Conservation (phyloP, 2,113 vertebrate genomes). For the Pteronura brasiliensis region DNA sequence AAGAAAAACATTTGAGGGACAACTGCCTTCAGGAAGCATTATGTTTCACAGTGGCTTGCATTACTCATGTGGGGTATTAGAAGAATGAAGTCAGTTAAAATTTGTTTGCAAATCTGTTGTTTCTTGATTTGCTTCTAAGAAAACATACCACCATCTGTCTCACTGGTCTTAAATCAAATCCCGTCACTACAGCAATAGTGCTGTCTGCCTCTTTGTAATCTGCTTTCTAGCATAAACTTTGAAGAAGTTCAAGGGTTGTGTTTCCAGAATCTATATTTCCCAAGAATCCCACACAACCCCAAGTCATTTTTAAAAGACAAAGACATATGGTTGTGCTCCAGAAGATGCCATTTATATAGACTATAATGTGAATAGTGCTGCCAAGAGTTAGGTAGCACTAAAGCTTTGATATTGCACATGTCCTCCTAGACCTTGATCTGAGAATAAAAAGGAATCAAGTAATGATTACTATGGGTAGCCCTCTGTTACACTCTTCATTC, state of each 20-base stretch:
- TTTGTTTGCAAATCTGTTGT: constrained; percentile 73
- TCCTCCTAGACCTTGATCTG: background rate
- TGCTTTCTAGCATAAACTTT: constrained; percentile 44
- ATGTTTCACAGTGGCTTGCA: constrained; percentile 30
- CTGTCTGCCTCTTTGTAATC: constrained; percentile 25
- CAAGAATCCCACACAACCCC: background rate
- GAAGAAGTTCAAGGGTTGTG: constrained; percentile 31
- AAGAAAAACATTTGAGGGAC: constrained; percentile 35
- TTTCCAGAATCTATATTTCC: background rate
- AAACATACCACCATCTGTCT: constrained; percentile 67
- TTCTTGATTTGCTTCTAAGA: constrained; percentile 68
- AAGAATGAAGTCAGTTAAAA: constrained; percentile 66
- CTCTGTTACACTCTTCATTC: background rate
- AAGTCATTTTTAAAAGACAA: constrained; percentile 35
- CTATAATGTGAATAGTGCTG: background rate
- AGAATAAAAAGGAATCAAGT: constrained; percentile 7
- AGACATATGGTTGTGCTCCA: background rate
- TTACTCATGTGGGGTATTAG: constrained; percentile 50
- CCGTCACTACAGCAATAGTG: background rate
- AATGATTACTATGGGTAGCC: background rate
- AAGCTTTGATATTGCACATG: background rate
- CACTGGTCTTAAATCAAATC: constrained; percentile 66
- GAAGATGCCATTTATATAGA: background rate
- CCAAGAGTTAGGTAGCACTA: background rate
- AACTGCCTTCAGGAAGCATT: constrained; percentile 54